Conservation (phyloP, 2,888 invertebrate genomes). For the Ligdia adustata region DNA sequence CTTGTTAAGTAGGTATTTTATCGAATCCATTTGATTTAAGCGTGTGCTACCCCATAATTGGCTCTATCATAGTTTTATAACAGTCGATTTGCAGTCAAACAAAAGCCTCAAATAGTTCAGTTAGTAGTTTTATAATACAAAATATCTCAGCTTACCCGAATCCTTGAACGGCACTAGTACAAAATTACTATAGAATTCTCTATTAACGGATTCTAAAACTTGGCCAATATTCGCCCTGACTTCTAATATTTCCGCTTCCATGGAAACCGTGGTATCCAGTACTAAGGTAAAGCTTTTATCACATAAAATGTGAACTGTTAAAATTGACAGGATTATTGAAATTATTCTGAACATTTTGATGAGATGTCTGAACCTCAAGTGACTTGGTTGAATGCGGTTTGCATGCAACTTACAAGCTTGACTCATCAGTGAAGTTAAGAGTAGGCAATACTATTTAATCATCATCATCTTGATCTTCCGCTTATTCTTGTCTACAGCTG, state of each 20-base stretch:
- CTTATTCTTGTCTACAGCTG: too few species aligned
- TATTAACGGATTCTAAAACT: constrained; percentile 28
- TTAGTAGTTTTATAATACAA: too few species aligned
- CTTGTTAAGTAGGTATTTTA: too few species aligned
- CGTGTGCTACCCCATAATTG: too few species aligned
- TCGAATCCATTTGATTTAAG: too few species aligned
- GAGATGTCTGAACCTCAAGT: constrained; percentile 6
- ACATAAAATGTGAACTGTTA: not conserved
- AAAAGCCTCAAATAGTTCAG: too few species aligned
- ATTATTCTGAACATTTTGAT: constrained; percentile 22
- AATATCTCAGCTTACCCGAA: constrained; percentile 41
- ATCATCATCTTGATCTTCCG: too few species aligned
- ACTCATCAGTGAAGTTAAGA: constrained; percentile 10
- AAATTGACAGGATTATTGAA: not conserved
- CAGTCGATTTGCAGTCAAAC: too few species aligned
- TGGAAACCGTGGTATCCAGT: constrained; percentile 56
- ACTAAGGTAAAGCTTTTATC: constrained; percentile 58
- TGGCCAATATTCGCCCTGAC: constrained; percentile 47
- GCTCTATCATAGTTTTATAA: too few species aligned
- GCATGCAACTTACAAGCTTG: not conserved
- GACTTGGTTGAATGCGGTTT: not conserved
- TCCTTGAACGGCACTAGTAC: constrained; percentile 51
- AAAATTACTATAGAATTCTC: constrained; percentile 36
- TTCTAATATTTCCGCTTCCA: constrained; percentile 51
- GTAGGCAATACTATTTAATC: too few species aligned